These are phyloP conservation scores for Ormyrus rosae DNA, from an alignment of 2,888 invertebrate genomes.

Conservation along the genomic window DNA sequence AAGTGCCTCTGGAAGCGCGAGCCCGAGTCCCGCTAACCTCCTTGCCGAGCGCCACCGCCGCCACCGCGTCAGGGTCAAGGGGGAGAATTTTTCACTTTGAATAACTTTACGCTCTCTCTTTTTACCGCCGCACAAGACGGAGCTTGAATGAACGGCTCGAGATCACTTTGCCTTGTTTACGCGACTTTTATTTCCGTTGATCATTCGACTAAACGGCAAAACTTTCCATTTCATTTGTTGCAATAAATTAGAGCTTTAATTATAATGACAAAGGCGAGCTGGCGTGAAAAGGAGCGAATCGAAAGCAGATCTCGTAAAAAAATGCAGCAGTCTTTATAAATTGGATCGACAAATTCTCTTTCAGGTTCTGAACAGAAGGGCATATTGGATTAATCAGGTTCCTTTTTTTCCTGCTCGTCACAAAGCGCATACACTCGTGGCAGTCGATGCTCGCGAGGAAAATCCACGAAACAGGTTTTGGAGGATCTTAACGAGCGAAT, in stretches of 20 bases:
- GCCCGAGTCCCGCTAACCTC: constrained; percentile 55
- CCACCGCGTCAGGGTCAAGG: constrained; percentile 56
- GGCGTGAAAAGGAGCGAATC: neutral
- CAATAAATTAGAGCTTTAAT: no score
- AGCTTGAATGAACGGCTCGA: neutral
- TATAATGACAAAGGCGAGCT: neutral
- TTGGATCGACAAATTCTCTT: constrained; percentile 46
- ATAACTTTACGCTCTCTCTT: constrained; percentile 48
- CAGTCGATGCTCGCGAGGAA: constrained; percentile 48
- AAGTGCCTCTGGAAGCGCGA: constrained; percentile 62
- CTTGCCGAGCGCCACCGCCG: constrained; percentile 5
- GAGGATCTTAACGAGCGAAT: constrained; percentile 42
- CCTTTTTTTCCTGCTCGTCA: constrained; percentile 15
- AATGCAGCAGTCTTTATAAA: constrained; percentile 41
- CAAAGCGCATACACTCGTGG: constrained; percentile 26
- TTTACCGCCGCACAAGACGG: neutral
- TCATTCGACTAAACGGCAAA: no score
- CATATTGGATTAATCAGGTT: constrained; percentile 52
- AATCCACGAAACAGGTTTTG: constrained; percentile 57
- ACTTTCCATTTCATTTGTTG: no score
- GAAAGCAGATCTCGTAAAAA: constrained; percentile 24
- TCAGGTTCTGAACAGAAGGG: constrained; percentile 14
- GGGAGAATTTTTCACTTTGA: constrained; percentile 59
- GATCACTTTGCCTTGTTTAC: no score
- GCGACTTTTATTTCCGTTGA: no score